Conservation (phyloP, 2,888 invertebrate species). For the Andrena fulva region DNA sequence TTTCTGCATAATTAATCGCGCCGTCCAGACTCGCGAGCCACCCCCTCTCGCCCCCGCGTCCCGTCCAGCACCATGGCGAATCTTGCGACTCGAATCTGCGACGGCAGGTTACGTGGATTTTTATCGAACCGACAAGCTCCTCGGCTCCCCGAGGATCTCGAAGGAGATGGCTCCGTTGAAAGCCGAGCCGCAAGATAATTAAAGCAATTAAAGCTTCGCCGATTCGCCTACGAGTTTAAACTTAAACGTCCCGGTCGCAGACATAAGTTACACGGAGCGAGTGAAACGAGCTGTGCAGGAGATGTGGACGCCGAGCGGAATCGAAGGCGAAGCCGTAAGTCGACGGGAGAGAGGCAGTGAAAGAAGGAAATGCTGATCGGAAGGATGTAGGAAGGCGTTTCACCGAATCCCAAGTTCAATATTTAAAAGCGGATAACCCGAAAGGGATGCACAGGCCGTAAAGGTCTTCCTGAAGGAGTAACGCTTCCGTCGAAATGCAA, state of each 20-base stretch:
- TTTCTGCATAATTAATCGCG: conserved; percentile 78
- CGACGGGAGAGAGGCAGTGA: conserved; percentile 31
- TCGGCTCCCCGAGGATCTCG: not conserved
- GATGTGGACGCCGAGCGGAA: conserved; percentile 10
- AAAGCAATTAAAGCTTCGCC: not conserved
- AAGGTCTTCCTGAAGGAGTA: conserved; percentile 46
- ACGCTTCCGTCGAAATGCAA: conserved; percentile 48
- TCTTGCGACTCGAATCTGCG: conserved; percentile 61
- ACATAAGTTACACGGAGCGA: not conserved
- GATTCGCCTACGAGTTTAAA: not conserved
- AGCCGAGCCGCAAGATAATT: not conserved
- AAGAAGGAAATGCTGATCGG: conserved; percentile 52
- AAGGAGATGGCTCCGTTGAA: not conserved
- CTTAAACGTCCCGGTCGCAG: too few relatives aligned
- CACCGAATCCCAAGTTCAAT: conserved; percentile 63
- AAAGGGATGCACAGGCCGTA: conserved; percentile 46
- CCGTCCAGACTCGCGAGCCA: conserved; percentile 38
- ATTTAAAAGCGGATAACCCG: conserved; percentile 72
- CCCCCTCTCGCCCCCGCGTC: not conserved
- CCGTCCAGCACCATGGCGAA: conserved; percentile 27
- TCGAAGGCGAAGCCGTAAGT: conserved; percentile 28
- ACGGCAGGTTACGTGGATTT: conserved; percentile 56
- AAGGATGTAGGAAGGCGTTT: conserved; percentile 53
- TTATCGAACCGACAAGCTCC: conserved; percentile 39
- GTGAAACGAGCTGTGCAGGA: not conserved